Conservation (phyloP, 2,888 invertebrate species). For the Drosophila neonasuta region DNA sequence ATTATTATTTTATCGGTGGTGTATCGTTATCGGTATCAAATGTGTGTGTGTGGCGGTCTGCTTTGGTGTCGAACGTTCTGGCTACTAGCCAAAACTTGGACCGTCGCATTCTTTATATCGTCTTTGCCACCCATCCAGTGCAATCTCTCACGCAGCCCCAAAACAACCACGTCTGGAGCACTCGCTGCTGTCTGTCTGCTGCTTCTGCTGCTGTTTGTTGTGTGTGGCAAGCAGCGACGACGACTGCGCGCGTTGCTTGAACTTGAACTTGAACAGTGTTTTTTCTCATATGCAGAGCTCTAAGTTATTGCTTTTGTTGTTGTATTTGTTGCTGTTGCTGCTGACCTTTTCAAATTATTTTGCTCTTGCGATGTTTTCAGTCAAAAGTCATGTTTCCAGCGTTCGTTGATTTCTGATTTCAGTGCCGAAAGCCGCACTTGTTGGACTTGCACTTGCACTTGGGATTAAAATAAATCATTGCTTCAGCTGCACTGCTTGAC, state of each 20-base stretch:
- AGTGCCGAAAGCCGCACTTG: slow-evolving; percentile 43
- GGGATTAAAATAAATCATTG: slow-evolving; percentile 13
- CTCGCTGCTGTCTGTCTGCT: slow-evolving; percentile 5
- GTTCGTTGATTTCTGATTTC: slow-evolving; percentile 33
- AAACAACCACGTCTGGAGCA: slow-evolving; percentile 55
- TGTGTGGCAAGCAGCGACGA: slow-evolving; percentile 22
- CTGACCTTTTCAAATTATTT: slow-evolving; percentile 69
- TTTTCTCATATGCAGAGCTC: slow-evolving; percentile 30
- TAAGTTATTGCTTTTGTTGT: slow-evolving; percentile 10
- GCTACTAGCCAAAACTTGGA: slow-evolving; percentile 62
- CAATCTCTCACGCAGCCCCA: slow-evolving; percentile 61
- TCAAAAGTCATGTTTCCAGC: slow-evolving; percentile 71
- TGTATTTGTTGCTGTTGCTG: slow-evolving; percentile 28
- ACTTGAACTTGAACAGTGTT: slow-evolving; percentile 69
- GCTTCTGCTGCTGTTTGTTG: slow-evolving; percentile 1
- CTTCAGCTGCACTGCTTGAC: slow-evolving; percentile 22
- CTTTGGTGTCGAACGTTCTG: slow-evolving; percentile 47
- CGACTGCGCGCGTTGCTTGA: slow-evolving; percentile 38
- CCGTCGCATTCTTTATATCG: slow-evolving; percentile 68
- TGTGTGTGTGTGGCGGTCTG: slow-evolving; percentile 26
- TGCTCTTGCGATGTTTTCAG: slow-evolving; percentile 56
- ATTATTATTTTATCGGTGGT: slow-evolving; percentile 8
- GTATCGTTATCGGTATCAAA: slow-evolving; percentile 20
- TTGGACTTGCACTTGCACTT: slow-evolving; percentile 34
- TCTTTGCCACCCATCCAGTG: slow-evolving; percentile 36